Base-by-base conservation (phyloP, 1,140 invertebrate species). In the Drosophila setifemur region DNA sequence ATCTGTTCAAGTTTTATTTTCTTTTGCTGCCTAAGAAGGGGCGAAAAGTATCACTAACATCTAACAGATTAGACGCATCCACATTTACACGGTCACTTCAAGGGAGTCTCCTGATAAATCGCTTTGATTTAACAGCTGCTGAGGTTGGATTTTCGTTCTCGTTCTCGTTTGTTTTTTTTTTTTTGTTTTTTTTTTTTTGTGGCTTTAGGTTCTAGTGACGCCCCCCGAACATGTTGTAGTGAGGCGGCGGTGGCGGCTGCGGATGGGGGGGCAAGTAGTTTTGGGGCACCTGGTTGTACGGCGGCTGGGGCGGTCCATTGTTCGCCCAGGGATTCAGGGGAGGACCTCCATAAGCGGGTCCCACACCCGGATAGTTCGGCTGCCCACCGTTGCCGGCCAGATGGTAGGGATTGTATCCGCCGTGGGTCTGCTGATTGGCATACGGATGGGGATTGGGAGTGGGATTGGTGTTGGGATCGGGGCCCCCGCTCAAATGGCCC, bases 311-410 rank as follows among this genome's bases (percentile, higher is more conserved):
- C 0, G 78, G 54, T 11, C 49, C 73, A 49, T 58, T 58, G 35
- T 73, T 83, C 25, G 39, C 69, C 78, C 78, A 83, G 11, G 78
- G 57, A 60, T 77, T 77, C 0, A 83, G 50, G 39, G n/a, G n/a
- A 7, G n/a, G 11, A 8, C 21, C 21, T 26, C 25, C 26, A 2
- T 31, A 25, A 1, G 49, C 54, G 11, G 29, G 39, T 7, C 21
- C 12, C 1, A 0, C 5, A 1, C 14, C 19, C 2, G 43, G 61
- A 12, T 57, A 69, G 37, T 70, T 58, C 12, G 47, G 67, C 29
- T 68, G 63, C 1, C 21, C 18, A 9, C 47, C 39, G 11, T 39
- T 28, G 18, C 39, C 47, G 5, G 40, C 54, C 14, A 1, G 4
- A 12, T 14, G 14, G 35, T 72, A 72, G 4, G 69, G 47, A 58